phyloP scores from a whole-genome alignment of 2,888 invertebrate species.

The Geotrupes spiniger region DNA sequence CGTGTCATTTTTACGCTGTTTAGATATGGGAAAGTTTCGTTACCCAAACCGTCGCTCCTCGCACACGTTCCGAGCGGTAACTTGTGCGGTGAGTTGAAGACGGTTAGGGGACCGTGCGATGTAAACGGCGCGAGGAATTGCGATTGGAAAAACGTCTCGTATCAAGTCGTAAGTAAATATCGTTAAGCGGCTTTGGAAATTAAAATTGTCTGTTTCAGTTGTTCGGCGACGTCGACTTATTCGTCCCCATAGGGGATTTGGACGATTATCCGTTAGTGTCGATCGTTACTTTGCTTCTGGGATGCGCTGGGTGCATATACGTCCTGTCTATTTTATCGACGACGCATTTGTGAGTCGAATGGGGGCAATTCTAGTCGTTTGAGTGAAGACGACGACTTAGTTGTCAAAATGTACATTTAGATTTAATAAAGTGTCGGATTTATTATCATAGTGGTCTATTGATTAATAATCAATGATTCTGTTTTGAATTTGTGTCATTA shows the following conservation, averaged over 20 bases:
- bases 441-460: too few relatives aligned
- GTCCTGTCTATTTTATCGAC: constrained; percentile 46
- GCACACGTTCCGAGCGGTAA: constrained; percentile 37
- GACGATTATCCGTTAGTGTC: constrained; percentile 50
- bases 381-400: too few relatives aligned
- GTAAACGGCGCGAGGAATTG: constrained; percentile 36
- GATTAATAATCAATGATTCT: too few relatives aligned
- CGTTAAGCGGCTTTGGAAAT: not conserved
- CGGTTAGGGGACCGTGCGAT: constrained; percentile 46
- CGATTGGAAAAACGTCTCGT: constrained; percentile 49
- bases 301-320: constrained; percentile 52
- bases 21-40: constrained; percentile 43
- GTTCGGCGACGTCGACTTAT: constrained; percentile 46
- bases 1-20: constrained; percentile 23
- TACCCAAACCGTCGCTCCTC: constrained; percentile 44
- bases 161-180: constrained; percentile 46
- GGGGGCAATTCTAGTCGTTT: too few relatives aligned
- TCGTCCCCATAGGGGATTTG: constrained; percentile 50
- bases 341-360: not conserved
- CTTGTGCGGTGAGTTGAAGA: constrained; percentile 40
- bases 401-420: too few relatives aligned
- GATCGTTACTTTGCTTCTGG: constrained; percentile 46
- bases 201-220: constrained; percentile 32
- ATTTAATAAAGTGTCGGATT: too few relatives aligned
- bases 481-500: too few relatives aligned